Conservation (phyloP, 2,888 invertebrate genomes). For the Brenthis hecate region DNA sequence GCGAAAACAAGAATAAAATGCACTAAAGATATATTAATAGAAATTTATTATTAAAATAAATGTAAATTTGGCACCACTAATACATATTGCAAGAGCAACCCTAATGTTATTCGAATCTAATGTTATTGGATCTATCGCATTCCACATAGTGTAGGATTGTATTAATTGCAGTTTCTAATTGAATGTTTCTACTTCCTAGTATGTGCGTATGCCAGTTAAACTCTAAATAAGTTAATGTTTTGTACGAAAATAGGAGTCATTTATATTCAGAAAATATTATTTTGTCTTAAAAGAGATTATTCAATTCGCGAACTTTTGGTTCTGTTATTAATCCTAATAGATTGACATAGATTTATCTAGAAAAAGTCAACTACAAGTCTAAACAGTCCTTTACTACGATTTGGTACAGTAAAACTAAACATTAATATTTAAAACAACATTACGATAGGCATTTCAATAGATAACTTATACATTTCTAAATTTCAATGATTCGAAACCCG, state of each 20-base stretch:
- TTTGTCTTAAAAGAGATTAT: slow-evolving; percentile 62
- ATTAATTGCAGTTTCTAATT: slow-evolving; percentile 47
- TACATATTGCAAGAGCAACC: slow-evolving; percentile 28
- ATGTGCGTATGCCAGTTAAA: slow-evolving; percentile 76
- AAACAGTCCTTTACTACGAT: slow-evolving; percentile 70
- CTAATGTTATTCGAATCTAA: slow-evolving; percentile 31
- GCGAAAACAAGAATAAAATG: slow-evolving; percentile 22
- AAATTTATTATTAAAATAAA: slow-evolving; percentile 32
- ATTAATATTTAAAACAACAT: slow-evolving; percentile 50
- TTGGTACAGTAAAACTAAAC: slow-evolving; percentile 54
- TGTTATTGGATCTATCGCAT: slow-evolving; percentile 45
- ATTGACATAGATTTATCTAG: slow-evolving; percentile 66
- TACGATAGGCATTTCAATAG: slow-evolving; percentile 58
- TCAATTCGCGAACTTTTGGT: slow-evolving; percentile 71
- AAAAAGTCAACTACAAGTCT: slow-evolving; percentile 67
- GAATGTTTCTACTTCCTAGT: slow-evolving; percentile 58
- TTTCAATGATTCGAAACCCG: slow-evolving; percentile 74
- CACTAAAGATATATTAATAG: slow-evolving; percentile 12
- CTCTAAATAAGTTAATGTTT: slow-evolving; percentile 68
- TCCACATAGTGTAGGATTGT: slow-evolving; percentile 46
- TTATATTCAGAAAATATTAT: slow-evolving; percentile 76
- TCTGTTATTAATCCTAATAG: slow-evolving; percentile 58
- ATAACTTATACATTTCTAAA: slow-evolving; percentile 59
- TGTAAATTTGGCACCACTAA: slow-evolving; percentile 69
- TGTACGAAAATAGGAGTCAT: slow-evolving; percentile 79